These are phyloP conservation scores for Epizoanthus ramosus DNA, from an alignment of 92 coral and sea anemone genomes.

Conservation along the genomic window DNA sequence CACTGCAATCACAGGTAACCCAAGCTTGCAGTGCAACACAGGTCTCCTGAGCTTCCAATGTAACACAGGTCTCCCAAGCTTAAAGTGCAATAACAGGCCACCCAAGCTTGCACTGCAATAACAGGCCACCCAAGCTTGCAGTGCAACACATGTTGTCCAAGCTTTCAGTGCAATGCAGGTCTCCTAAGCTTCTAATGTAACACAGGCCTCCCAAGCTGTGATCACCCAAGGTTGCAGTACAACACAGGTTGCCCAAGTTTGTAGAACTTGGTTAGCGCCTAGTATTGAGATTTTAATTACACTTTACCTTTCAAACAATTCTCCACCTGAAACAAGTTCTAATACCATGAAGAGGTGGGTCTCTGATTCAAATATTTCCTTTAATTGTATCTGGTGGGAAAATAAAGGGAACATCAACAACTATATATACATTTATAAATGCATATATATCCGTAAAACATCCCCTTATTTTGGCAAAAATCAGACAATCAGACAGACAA, in stretches of 20 bases:
- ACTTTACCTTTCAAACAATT: conserved; percentile 94
- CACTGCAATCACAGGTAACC: no score
- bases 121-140: background rate
- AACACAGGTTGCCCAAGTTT: background rate
- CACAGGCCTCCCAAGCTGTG: background rate
- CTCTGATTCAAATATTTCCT: conserved; percentile 87
- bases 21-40: no score
- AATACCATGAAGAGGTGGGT: conserved; percentile 85
- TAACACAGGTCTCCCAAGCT: no score
- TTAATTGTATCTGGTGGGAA: conserved; percentile 71
- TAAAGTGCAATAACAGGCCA: background rate
- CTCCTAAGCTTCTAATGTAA: background rate
- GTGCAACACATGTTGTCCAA: no score
- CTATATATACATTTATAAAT: background rate
- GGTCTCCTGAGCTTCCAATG: no score
- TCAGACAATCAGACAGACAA: no score
- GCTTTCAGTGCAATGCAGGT: no score
- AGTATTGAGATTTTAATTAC: background rate
- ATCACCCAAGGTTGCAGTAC: background rate
- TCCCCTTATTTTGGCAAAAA: no score
- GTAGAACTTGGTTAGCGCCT: no score
- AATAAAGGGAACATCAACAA: background rate
- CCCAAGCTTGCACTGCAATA: background rate
- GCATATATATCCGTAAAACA: no score
- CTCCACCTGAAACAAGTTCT: conserved; percentile 94